These are phyloP conservation scores for Macaria liturata DNA, from an alignment of 2,888 invertebrate genomes.

Conservation along the genomic window DNA sequence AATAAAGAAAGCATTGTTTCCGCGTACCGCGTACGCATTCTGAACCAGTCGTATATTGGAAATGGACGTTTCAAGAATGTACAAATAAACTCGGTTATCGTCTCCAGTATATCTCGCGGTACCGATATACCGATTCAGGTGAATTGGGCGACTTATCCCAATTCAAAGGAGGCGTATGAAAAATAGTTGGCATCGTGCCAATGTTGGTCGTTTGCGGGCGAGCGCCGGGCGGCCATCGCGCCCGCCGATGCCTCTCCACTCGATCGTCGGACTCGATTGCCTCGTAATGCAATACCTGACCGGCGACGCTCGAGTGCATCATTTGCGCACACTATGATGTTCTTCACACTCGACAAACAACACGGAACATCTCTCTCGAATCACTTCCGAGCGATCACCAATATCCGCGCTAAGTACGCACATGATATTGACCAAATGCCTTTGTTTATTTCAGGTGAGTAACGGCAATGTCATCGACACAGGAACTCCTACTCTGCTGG, in stretches of 20 bases:
- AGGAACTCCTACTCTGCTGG: slow-evolving; percentile 80
- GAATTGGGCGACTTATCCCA: slow-evolving; percentile 75
- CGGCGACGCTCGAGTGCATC: slow-evolving; percentile 52
- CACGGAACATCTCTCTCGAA: too few species aligned
- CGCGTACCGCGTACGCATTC: slow-evolving; percentile 6
- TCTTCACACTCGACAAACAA: slow-evolving; percentile 11
- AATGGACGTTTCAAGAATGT: slow-evolving; percentile 10
- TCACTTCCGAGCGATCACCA: too few species aligned
- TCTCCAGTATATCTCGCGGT: slow-evolving; percentile 22
- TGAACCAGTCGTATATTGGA: background rate
- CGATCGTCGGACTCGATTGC: slow-evolving; percentile 58
- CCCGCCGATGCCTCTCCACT: slow-evolving; percentile 45
- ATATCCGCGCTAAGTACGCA: background rate
- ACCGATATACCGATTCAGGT: slow-evolving; percentile 65
- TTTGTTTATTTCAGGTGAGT: slow-evolving; percentile 74
- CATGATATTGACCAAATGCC: slow-evolving; percentile 13
- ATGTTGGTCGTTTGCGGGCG: slow-evolving; percentile 58
- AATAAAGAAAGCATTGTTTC: slow-evolving; percentile 19
- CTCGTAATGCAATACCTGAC: slow-evolving; percentile 58
- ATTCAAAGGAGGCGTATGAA: slow-evolving; percentile 64
- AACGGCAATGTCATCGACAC: slow-evolving; percentile 84
- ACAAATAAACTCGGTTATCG: slow-evolving; percentile 7
- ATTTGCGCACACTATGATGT: slow-evolving; percentile 30
- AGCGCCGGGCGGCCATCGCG: slow-evolving; percentile 10
- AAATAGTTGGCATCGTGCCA: slow-evolving; percentile 76